Base-by-base conservation (phyloP, 1,140 invertebrate genomes). In the Epicauta chinensis region DNA sequence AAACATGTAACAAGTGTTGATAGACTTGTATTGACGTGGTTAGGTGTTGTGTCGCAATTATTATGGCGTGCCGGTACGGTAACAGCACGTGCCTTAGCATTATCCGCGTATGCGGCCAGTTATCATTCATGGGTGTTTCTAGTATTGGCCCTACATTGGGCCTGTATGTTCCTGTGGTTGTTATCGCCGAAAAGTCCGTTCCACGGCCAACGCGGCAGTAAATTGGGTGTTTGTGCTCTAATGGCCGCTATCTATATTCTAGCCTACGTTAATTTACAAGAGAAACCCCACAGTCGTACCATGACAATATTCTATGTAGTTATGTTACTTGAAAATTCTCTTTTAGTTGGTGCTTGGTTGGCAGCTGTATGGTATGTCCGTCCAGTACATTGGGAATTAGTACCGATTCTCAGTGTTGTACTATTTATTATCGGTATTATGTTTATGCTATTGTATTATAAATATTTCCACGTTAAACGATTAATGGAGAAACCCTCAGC, bases 211-310 rank as follows among this genome's bases (percentile, higher is more conserved):
- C 77, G 83, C 31, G 81, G 82, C 3, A 71, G 79, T 1, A 67
- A 64, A 75, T 17, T 79, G 82, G 50, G 87, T 83, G 4, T 78
- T 76, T 53, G 84, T 11, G 80, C 84, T 1, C 70, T 93, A 3
- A 81, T 93, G 31, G 89, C 90, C 0, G 89, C 87, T 63, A 82
- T 93, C 14, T 93, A 94, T 70, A 81, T 92, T 13, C 89, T 94
- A 66, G 88, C 89, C n/a, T 94, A 93, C 65, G 79, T 94, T 34
- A 93, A 94, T 74, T 73, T 94, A 37, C 85, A 91, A 54, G 84
- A 89, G 59, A 65, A 67, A 51, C 65, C 67, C 2, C 67, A 68
- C 50, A 53, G 60, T 51, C 56, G 67, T 10, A 70, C 67, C 6
- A 70, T 70, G 83, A 71, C 82, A 9, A 87, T 87, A 45, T 95